Percentiles rank a stretch among this genome's conserved stretches.
phyloP scores from a whole-genome alignment of 2,113 vertebrate species.

The Pomatostomus ruficeps region DNA sequence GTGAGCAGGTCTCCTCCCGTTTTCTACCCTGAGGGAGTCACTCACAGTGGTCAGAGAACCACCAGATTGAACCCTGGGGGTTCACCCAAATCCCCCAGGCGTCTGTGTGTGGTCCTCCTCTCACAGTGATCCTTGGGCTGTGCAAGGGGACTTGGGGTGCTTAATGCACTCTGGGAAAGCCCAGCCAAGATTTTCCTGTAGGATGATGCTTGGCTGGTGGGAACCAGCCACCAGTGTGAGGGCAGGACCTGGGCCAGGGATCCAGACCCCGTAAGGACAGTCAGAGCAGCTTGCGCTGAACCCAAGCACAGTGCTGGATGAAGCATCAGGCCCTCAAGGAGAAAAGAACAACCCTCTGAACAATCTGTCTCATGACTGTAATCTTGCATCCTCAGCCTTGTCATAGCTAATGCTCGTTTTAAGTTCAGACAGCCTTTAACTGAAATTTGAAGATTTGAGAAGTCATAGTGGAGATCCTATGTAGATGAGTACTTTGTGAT shows the following conservation, averaged over 20 bases:
- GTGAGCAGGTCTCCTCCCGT: background rate
- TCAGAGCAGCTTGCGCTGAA: fast-evolving
- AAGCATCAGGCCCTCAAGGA: background rate
- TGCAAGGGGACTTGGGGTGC: background rate
- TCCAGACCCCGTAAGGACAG: fast-evolving
- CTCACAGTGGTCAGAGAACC: background rate
- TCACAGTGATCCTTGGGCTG: background rate
- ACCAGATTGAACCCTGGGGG: background rate
- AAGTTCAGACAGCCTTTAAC: background rate
- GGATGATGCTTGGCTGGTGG: background rate
- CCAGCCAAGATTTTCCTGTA: background rate
- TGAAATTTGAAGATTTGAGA: background rate
- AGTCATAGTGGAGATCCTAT: background rate
- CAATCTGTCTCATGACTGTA: background rate
- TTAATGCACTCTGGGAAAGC: background rate
- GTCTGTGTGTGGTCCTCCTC: background rate
- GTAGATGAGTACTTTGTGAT: background rate
- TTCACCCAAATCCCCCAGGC: background rate
- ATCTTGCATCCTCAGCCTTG: background rate
- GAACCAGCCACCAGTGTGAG: background rate
- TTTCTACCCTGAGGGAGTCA: fast-evolving
- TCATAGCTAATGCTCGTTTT: background rate
- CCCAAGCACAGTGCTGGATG: fast-evolving
- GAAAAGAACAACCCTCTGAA: background rate
- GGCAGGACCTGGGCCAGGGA: background rate